Base-by-base conservation (phyloP, 2,888 invertebrate genomes). In the Scaptodrosophila latifasciaeformis region DNA sequence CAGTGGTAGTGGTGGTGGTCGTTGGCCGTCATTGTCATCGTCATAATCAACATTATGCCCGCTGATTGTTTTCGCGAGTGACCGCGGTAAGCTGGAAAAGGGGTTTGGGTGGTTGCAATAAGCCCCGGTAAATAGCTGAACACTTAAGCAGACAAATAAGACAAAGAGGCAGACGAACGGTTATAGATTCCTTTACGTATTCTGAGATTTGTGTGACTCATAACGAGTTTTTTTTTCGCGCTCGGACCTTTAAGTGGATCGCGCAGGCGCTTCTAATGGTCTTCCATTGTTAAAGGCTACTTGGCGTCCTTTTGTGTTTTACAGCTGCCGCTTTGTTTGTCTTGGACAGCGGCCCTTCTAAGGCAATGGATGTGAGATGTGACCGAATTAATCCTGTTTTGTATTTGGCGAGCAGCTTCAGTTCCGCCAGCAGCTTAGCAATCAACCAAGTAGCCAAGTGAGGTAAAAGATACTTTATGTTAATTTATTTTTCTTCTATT, bases 181-280 rank as follows among this genome's bases (percentile, higher is more conserved):
- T 21, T 53, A 54, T 52, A 51, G 62, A 47, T 64, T 53, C 47
- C 54, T 49, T 49, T 4, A 45, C 59, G 74, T 62, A 69, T 30
- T 54, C 58, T 67, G 78, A 78, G 70, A 78, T 72, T 76, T 76
- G 76, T 76, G 75, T 68, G 75, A 76, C 72, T 72, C 79, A 72
- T 75, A 78, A 76, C 75, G 68, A 70, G 75, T 75, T 75, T 75
- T 56, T 40, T 59, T 40, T 63, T 54, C 54, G 56, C 59, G 49
- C 67, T 74, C 69, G 78, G 70, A 72, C 76, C 76, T 34, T 75
- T 78, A 78, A 75, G 75, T 75, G 75, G 75, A 78, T 75, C 62
- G 71, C 62, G 78, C 66, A 57, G 50, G 49, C 66, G 59, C 63
- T 57, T 54, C 17, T 43, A 27, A 66, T 66, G 60, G 52, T 48